Conservation (phyloP, 2,888 invertebrate genomes). For the Lacanobia oleracea region DNA sequence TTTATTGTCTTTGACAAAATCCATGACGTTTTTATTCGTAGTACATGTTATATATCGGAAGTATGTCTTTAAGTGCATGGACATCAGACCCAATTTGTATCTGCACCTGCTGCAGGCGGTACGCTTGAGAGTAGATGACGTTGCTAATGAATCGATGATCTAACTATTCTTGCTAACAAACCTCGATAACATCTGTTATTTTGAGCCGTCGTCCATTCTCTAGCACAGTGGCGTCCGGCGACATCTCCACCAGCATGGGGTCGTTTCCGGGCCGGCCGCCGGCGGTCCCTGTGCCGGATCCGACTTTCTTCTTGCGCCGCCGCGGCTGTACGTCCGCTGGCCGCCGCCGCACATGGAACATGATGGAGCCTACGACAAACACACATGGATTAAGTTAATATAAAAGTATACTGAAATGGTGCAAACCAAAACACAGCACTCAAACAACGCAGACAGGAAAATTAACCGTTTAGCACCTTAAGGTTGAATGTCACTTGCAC, state of each 20-base stretch:
- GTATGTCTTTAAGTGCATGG: not conserved
- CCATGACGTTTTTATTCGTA: not conserved
- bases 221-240: slow-evolving; percentile 93
- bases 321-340: slow-evolving; percentile 97
- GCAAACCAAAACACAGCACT: not conserved
- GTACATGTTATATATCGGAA: too few relatives aligned
- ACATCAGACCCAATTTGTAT: not conserved
- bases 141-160: not conserved
- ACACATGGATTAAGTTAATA: slow-evolving; percentile 21
- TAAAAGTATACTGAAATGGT: not conserved
- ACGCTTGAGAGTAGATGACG: not conserved
- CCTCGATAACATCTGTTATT: slow-evolving; percentile 93
- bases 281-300: slow-evolving; percentile 85
- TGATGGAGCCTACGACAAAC: slow-evolving; percentile 95
- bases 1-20: not conserved
- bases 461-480: not conserved
- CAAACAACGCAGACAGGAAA: not conserved
- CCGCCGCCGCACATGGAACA: slow-evolving; percentile 98
- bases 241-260: slow-evolving; percentile 94
- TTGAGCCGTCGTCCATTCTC: slow-evolving; percentile 92
- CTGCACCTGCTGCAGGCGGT: not conserved
- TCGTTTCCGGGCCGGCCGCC: slow-evolving; percentile 91
- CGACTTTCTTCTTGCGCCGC: slow-evolving; percentile 95
- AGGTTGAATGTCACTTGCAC: not conserved
- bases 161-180: slow-evolving; percentile 14